A percentile compares a stretch with the other conserved stretches of the same genome.
phyloP scores from a whole-genome alignment of 2,797 vertebrate species.

The Melanotaenia nigrans region DNA sequence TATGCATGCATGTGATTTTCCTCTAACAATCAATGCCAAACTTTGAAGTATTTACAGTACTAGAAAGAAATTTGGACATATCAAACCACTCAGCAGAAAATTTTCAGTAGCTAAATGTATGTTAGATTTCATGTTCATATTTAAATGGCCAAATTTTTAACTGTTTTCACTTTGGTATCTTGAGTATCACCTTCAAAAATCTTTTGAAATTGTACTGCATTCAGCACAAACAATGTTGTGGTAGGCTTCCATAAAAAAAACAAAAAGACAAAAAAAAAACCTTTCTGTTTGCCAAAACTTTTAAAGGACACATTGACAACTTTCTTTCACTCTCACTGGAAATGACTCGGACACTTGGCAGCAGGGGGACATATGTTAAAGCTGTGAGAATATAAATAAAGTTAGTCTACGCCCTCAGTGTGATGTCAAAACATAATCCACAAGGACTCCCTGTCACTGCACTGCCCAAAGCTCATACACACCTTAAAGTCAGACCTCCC shows the following conservation, averaged over 20 bases:
- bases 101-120: background rate
- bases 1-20: background rate
- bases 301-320: background rate
- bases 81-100: background rate
- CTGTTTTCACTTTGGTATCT: background rate
- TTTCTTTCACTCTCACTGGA: slow-evolving; percentile 5
- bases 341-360: slow-evolving; percentile 20
- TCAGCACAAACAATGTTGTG: background rate
- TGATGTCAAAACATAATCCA: slow-evolving; percentile 24
- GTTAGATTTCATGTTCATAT: background rate
- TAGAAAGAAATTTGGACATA: background rate
- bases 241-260: background rate
- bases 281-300: background rate
- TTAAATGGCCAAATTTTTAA: background rate
- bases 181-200: background rate
- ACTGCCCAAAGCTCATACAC: slow-evolving; percentile 23
- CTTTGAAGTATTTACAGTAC: background rate
- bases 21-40: background rate
- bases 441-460: slow-evolving; percentile 34
- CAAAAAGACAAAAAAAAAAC: background rate
- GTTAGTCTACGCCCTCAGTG: slow-evolving; percentile 16
- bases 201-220: background rate
- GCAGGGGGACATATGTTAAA: slow-evolving; percentile 11
- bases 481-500: slow-evolving; percentile 31
- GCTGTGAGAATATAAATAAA: slow-evolving; percentile 43